phyloP scores from a whole-genome alignment of 2,113 vertebrate genomes.

The Enhydra lutris region DNA sequence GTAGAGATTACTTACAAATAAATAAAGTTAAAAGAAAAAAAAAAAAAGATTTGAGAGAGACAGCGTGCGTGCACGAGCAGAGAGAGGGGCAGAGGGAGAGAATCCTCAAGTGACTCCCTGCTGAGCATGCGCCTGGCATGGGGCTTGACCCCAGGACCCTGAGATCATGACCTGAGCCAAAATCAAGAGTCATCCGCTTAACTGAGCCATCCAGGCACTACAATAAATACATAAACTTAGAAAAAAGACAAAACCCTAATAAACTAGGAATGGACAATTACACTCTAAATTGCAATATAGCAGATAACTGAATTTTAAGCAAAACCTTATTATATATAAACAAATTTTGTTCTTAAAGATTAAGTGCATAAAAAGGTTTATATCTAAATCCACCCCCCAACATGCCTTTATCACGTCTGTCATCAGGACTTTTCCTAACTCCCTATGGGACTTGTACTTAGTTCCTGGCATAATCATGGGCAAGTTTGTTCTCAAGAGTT shows the following conservation, averaged over 20 bases:
- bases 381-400: not conserved
- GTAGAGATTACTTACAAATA: not conserved
- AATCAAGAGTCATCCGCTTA: not conserved
- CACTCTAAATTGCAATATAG: not conserved
- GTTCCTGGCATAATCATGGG: not conserved
- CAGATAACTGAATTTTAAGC: constrained; percentile 5
- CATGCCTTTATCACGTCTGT: not conserved
- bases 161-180: not conserved
- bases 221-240: not conserved
- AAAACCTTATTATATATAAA: not conserved
- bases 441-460: not conserved
- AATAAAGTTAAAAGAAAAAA: not conserved
- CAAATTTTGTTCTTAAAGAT: not conserved
- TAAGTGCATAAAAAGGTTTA: not conserved
- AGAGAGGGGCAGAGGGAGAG: not conserved
- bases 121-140: rapidly evolving
- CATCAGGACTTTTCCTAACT: not conserved
- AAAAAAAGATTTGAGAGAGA: not conserved
- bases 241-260: not conserved
- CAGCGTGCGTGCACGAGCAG: not conserved
- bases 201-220: not conserved
- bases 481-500: not conserved
- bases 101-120: not conserved
- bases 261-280: constrained; percentile 9
- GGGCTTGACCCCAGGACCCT: not conserved